Evolutionary conservation across 2,797 vertebrate species (phyloP).

Genomic region (Anisognathus igniventris): DNA sequence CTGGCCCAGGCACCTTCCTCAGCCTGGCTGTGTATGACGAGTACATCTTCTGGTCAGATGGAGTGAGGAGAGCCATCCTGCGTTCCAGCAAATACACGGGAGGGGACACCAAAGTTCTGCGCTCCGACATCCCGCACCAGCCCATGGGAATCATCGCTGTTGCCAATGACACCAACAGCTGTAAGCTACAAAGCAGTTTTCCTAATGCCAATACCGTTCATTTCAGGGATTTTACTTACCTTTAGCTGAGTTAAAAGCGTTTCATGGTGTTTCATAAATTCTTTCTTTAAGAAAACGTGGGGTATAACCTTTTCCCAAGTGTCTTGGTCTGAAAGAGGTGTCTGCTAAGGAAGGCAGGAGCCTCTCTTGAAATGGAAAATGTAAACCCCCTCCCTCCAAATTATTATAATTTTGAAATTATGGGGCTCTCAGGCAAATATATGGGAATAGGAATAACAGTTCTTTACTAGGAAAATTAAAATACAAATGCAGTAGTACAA

Average conservation of each 20-base stretch:
- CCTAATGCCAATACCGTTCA: neutral
- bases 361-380: neutral
- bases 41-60: constrained; percentile 98
- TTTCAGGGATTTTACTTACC: neutral
- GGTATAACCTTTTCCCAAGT: neutral
- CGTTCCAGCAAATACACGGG: constrained; percentile 95
- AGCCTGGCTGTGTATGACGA: constrained; percentile 91
- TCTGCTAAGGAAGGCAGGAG: neutral
- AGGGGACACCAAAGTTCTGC: constrained; percentile 90
- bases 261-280: neutral
- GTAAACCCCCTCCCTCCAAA: neutral
- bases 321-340: neutral
- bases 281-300: neutral
- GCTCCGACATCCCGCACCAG: constrained; percentile 95
- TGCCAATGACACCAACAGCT: constrained; percentile 93
- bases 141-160: constrained; percentile 97
- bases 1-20: constrained; percentile 92
- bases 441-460: neutral
- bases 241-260: neutral
- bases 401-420: neutral
- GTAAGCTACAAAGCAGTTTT: constrained; percentile 78
- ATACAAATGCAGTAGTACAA: neutral
- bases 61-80: constrained; percentile 90
- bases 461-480: neutral
- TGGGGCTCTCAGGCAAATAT: neutral